These are phyloP conservation scores for Phaetusa simplex DNA, from an alignment of 2,113 vertebrate species.

Conservation along the genomic window DNA sequence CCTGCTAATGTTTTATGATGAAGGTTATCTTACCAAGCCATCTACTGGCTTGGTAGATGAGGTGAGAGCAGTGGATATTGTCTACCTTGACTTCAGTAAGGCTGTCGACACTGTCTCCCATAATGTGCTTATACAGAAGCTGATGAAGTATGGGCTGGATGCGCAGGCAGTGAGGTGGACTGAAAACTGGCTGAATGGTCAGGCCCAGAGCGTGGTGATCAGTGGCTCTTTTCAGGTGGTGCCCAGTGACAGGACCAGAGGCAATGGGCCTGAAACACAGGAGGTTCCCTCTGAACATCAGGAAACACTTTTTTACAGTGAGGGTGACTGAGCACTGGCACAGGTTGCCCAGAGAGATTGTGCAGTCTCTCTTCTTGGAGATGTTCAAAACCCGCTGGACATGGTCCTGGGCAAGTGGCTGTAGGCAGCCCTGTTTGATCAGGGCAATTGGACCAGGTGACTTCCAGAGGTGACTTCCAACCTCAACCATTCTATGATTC, in stretches of 20 bases:
- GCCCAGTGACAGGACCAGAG: not conserved
- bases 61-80: not conserved
- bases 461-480: not conserved
- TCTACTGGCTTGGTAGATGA: not conserved
- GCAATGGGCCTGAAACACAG: not conserved
- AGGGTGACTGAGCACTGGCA: not conserved
- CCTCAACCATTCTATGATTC: not conserved
- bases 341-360: not conserved
- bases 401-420: not conserved
- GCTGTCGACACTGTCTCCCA: not conserved
- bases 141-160: not conserved
- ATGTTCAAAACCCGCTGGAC: not conserved
- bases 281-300: not conserved
- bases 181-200: not conserved
- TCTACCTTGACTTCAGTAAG: not conserved
- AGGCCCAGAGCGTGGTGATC: not conserved
- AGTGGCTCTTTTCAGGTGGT: not conserved
- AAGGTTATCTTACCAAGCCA: not conserved
- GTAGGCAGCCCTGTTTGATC: not conserved
- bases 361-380: not conserved
- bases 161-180: not conserved
- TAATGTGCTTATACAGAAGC: not conserved
- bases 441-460: not conserved
- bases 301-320: not conserved
- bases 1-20: not conserved